Base-by-base conservation (phyloP, 2,888 invertebrate genomes). In the Tipula confusa region DNA sequence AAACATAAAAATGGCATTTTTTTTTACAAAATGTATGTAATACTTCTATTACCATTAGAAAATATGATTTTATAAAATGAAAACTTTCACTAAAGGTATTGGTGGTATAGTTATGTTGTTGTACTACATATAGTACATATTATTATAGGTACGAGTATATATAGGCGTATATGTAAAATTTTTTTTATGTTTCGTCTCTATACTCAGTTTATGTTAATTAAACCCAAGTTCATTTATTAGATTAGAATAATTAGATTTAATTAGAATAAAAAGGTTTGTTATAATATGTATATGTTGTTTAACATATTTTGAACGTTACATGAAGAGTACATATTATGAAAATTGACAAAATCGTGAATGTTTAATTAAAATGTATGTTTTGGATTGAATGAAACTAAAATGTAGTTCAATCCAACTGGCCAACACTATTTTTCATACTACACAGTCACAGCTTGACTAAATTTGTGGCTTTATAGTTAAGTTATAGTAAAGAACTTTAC, bases 191-290 rank as follows among this genome's bases (percentile, higher is more conserved):
- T 43, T n/a, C 2, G 6, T 43, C 13, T 43, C 2, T 43, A 43
- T 64, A 24, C 24, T 43, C 36, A 2, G 36, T 36, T 2, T 64
- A 64, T 64, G 64, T 64, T 64, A 64, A 64, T 64, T 64, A 64
- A 64, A 24, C 64, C 9, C 64, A 64, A 64, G 64, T 64, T 64
- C 24, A 64, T 64, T 64, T 64, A 64, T 64, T 64, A 64, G 64
- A 64, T 64, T 64, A 64, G 64, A 64, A 64, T 64, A 64, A 64
- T 64, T 64, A 64, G 64, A 24, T 64, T 64, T 64, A 64, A 64
- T 24, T 24, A 64, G 24, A n/a, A 64, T 24, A 9, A 24, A 64
- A 64, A 24, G 64, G 64, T 64, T 64, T 24, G 18, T 18, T 64
- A 1, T n/a, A n/a, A n/a, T n/a, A n/a, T 33, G 33, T 64, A 0